These are phyloP conservation scores for Phainopepla nitens DNA, from an alignment of 2,113 vertebrate species.

Conservation along the genomic window DNA sequence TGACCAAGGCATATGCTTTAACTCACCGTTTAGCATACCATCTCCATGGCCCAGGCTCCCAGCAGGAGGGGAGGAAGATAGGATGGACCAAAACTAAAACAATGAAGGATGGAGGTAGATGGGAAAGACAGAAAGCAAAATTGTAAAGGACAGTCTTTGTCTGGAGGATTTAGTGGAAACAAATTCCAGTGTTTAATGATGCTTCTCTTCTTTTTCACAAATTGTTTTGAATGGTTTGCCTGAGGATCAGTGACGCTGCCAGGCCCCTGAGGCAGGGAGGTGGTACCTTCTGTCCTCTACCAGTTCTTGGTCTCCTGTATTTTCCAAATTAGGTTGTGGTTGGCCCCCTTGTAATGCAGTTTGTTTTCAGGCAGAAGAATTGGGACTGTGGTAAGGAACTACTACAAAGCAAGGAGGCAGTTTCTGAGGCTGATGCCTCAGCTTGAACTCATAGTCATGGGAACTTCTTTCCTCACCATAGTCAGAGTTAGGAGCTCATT, in stretches of 20 bases:
- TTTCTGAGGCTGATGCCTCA: not conserved
- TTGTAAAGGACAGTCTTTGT: not conserved
- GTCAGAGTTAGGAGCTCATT: not conserved
- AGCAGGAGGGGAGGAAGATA: not conserved
- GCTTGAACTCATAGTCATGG: not conserved
- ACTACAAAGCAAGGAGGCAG: not conserved
- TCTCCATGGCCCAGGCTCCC: not conserved
- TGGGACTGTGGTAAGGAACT: not conserved
- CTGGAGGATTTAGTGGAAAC: not conserved
- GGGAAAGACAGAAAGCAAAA: not conserved
- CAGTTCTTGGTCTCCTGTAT: not conserved
- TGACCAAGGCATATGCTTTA: not conserved
- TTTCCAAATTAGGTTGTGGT: not conserved
- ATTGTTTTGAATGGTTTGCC: rapidly evolving
- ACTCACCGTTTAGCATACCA: not conserved
- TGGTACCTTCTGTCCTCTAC: not conserved
- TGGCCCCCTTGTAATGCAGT: not conserved
- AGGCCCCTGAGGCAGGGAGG: not conserved
- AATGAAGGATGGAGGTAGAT: not conserved
- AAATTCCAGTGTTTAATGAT: not conserved
- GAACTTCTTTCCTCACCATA: not conserved
- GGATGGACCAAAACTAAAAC: not conserved
- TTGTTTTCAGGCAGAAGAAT: not conserved
- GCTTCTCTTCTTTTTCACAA: not conserved
- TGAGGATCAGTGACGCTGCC: not conserved